Conservation (phyloP, 1,140 invertebrate species). For the Wiebesia pumilae region DNA sequence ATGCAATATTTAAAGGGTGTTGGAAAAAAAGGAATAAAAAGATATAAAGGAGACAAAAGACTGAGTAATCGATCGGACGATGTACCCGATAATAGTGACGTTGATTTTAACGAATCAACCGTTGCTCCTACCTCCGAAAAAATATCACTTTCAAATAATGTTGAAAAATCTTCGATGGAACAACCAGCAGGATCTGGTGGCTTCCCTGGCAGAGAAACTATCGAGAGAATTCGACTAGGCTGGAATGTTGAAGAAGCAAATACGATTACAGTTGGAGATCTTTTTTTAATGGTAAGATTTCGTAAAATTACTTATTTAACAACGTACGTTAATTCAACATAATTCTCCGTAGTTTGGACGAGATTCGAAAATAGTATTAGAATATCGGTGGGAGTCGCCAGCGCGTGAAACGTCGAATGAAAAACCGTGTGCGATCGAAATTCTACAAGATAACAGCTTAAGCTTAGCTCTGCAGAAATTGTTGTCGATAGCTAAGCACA, state of each 20-base stretch:
- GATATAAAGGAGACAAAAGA: conserved; percentile 68
- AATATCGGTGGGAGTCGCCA: conserved; percentile 86
- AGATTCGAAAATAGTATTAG: conserved; percentile 85
- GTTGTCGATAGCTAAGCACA: conserved; percentile 78
- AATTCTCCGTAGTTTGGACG: conserved; percentile 81
- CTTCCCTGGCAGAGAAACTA: conserved; percentile 74
- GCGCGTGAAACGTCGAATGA: conserved; percentile 59
- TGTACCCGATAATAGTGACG: conserved; percentile 67
- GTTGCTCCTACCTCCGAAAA: conserved; percentile 59
- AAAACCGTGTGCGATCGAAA: conserved; percentile 55
- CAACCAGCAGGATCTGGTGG: conserved; percentile 60
- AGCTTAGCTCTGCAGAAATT: conserved; percentile 77
- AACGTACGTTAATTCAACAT: conserved; percentile 35
- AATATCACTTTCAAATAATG: conserved; percentile 50
- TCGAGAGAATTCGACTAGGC: conserved; percentile 81
- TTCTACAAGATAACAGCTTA: conserved; percentile 62
- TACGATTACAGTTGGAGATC: conserved; percentile 88
- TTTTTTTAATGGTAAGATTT: conserved; percentile 87
- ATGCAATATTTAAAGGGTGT: conserved; percentile 70
- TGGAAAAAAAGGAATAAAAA: conserved; percentile 71
- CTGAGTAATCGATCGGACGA: conserved; percentile 60
- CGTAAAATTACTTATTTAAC: conserved; percentile 40
- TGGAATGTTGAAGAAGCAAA: conserved; percentile 86
- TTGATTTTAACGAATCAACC: conserved; percentile 66
- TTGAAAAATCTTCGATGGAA: conserved; percentile 60